These are phyloP conservation scores for Papilio polyxenes DNA, from an alignment of 1,140 invertebrate species.

Conservation along the genomic window DNA sequence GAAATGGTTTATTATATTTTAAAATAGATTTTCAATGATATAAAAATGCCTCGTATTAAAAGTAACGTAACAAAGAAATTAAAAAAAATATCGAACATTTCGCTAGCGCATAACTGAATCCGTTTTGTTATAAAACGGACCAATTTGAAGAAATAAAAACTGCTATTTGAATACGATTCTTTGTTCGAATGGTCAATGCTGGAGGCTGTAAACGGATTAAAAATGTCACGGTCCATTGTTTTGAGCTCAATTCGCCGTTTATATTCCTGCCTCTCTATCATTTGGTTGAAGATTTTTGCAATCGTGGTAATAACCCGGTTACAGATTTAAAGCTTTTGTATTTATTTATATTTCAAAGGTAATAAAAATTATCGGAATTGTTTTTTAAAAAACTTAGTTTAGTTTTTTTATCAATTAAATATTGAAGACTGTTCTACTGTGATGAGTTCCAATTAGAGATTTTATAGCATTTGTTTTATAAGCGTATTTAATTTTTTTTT, in stretches of 20 bases:
- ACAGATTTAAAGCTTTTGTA: neutral
- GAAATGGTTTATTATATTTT: neutral
- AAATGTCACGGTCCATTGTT: slow-evolving; percentile 32
- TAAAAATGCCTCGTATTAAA: neutral
- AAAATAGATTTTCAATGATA: no score
- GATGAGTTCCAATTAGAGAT: no score
- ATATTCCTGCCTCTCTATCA: neutral
- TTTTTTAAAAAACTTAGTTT: neutral
- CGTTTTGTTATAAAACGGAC: slow-evolving; percentile 54
- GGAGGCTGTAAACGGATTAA: slow-evolving; percentile 30
- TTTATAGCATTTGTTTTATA: neutral
- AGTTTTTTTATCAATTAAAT: no score
- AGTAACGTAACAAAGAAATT: slow-evolving; percentile 11
- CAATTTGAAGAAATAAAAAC: slow-evolving; percentile 50
- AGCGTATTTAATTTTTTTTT: slow-evolving; percentile 4
- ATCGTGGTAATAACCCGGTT: neutral
- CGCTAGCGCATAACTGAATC: slow-evolving; percentile 4
- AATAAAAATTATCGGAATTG: neutral
- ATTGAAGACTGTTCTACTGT: no score
- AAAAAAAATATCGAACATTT: slow-evolving; percentile 4
- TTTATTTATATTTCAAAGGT: neutral
- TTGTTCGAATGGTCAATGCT: slow-evolving; percentile 8
- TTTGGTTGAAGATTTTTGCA: neutral
- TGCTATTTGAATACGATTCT: slow-evolving; percentile 17
- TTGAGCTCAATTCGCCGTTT: neutral